Percentiles rank a stretch among this genome's conserved stretches.
Evolutionary conservation across 2,888 invertebrate species (phyloP).

Genomic region (Rhorus exstirpatorius): DNA sequence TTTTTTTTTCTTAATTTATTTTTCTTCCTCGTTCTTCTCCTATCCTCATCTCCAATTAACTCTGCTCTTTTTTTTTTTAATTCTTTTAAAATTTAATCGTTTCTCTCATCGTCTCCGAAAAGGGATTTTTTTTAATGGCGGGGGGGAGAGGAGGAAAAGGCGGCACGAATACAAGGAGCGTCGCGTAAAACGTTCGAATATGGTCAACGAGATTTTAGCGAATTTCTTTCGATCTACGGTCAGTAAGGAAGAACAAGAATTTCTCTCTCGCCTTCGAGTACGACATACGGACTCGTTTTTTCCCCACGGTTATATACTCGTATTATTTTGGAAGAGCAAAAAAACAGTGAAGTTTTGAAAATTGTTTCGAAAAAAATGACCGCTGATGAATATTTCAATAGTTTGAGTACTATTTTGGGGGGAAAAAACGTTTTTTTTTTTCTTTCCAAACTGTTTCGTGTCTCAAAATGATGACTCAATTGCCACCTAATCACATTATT

Average conservation of each 20-base stretch:
- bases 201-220: not conserved
- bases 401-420: no score
- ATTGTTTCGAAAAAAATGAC: not conserved
- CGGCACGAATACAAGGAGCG: constrained; percentile 69
- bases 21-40: constrained; percentile 51
- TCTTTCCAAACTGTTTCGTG: no score
- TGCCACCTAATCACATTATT: no score
- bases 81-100: constrained; percentile 55
- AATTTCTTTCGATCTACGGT: constrained; percentile 22
- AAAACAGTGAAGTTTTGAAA: not conserved
- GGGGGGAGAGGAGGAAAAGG: constrained; percentile 58
- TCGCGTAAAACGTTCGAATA: constrained; percentile 34
- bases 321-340: not conserved
- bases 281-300: not conserved
- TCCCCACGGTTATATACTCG: not conserved
- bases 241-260: constrained; percentile 24
- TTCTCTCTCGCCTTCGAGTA: not conserved
- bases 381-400: no score
- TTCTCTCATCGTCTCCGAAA: constrained; percentile 65
- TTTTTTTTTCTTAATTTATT: constrained; percentile 53
- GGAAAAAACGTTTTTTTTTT: no score
- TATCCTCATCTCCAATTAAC: constrained; percentile 64
- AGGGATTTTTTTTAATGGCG: constrained; percentile 53
- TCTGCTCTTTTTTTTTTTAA: constrained; percentile 43
- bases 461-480: no score